Base-by-base conservation (phyloP, 92 coral and sea anemone genomes). In the Porites cylindrica region DNA sequence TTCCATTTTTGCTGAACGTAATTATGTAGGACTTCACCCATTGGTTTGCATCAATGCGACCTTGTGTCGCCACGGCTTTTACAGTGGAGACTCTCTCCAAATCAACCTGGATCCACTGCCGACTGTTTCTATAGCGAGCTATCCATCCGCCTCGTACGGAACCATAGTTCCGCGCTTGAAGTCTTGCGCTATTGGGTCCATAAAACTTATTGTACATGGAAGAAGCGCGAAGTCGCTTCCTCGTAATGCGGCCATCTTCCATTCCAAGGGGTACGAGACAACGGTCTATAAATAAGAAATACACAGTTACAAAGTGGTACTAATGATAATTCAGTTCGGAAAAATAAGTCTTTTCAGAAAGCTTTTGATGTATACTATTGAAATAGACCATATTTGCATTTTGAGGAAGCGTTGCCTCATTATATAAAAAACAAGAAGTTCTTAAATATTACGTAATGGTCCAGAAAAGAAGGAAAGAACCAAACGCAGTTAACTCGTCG, bases 41-140 rank as follows among this genome's bases (percentile, higher is more conserved):
- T 32, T 91, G 88, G 29, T 83, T 77, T 24, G 94, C 88, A 68
- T 91, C 94, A 77, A 63, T 82, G 16, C 94, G 94, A 47, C 94
- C 94, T 73, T 91, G 91, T 17, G 89, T 91, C 29, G 94, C 94
- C 38, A 91, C 62, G 5, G 88, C 94, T 63, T 91, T 91, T 10
- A 91, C 64, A 1, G 74, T 77, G n/a, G 91, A 79, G n/a, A 59
- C 47, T 70, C 73, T 61, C 23, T 81, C 91, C 29, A 91, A 65
- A 76, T 91, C 93, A 2, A 82, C 77, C 62, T 91, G 91, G 69
- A 91, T 91, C 93, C 93, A 91, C 54, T 91, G 91, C 10, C 6
- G 81, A 18, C 60, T 79, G 85, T 91, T 91, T 23, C 79, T 77
- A n/a, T 58, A 51, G 51, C 60, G 62, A 16, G 88, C 78, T 5